These are phyloP conservation scores for Gymnocephalus cernua DNA, from an alignment of 2,113 vertebrate genomes.

Conservation along the genomic window DNA sequence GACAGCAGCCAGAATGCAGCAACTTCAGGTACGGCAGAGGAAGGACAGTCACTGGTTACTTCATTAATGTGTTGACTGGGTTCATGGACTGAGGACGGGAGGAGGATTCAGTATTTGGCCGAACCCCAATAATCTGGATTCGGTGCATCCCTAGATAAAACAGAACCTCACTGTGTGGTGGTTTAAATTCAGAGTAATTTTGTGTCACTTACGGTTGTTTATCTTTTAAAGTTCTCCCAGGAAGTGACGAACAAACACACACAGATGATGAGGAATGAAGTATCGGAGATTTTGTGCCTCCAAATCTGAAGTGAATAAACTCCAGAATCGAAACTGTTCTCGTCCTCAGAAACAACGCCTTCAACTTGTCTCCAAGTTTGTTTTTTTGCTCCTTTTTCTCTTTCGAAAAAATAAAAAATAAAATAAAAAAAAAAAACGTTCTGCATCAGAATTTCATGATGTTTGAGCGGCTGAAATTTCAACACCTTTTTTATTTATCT, in stretches of 20 bases:
- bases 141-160: too few species aligned
- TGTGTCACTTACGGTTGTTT: neutral
- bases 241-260: neutral
- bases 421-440: too few species aligned
- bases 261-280: constrained; percentile 3
- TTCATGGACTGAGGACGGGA: too few species aligned
- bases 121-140: too few species aligned
- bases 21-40: too few species aligned
- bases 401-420: neutral
- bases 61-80: too few species aligned
- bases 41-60: too few species aligned
- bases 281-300: neutral
- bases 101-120: too few species aligned
- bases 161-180: too few species aligned
- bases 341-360: neutral
- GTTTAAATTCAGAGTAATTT: neutral
- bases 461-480: neutral
- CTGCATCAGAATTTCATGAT: neutral
- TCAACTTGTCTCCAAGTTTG: neutral
- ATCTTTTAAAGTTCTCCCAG: neutral
- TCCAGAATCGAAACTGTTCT: neutral
- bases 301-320: neutral
- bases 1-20: too few species aligned
- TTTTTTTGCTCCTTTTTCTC: neutral
- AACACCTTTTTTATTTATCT: neutral